A percentile compares a stretch with the other conserved stretches of the same genome.
Evolutionary conservation across 2,888 invertebrate genomes (phyloP).

Genomic region (Actias luna): DNA sequence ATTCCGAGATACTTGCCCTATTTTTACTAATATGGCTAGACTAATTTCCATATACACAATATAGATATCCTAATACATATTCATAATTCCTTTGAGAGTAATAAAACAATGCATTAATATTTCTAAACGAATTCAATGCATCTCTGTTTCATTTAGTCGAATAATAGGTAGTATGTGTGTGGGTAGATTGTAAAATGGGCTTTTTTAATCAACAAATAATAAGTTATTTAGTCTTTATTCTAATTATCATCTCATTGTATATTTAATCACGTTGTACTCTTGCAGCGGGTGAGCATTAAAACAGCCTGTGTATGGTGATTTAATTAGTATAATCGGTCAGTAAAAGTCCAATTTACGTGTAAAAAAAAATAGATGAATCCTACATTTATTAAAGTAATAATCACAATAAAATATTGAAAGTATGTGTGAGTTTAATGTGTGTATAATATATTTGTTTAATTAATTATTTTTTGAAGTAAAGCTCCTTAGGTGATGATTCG

Average conservation of each 20-base stretch:
- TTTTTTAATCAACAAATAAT: background rate
- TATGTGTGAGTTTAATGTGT: background rate
- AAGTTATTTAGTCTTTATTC: background rate
- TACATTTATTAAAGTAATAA: background rate
- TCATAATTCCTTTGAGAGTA: too few relatives aligned
- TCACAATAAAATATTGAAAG: background rate
- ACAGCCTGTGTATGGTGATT: background rate
- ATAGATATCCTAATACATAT: too few relatives aligned
- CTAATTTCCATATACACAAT: too few relatives aligned
- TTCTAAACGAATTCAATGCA: background rate
- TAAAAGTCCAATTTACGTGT: background rate
- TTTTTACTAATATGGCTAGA: too few relatives aligned
- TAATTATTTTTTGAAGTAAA: too few relatives aligned
- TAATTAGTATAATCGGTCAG: background rate
- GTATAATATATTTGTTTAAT: background rate
- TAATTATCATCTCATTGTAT: background rate
- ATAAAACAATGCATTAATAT: too few relatives aligned
- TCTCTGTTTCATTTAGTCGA: background rate
- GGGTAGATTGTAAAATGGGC: constrained; percentile 3
- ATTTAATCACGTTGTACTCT: background rate
- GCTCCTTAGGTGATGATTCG: too few relatives aligned
- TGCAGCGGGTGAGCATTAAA: background rate
- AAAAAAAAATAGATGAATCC: background rate
- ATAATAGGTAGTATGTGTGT: constrained; percentile 1
- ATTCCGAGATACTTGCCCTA: too few relatives aligned